A percentile compares a stretch with the other conserved stretches of the same genome.
Conservation (phyloP, 2,888 invertebrate species). For the Scelioninae gen. 1 region DNA sequence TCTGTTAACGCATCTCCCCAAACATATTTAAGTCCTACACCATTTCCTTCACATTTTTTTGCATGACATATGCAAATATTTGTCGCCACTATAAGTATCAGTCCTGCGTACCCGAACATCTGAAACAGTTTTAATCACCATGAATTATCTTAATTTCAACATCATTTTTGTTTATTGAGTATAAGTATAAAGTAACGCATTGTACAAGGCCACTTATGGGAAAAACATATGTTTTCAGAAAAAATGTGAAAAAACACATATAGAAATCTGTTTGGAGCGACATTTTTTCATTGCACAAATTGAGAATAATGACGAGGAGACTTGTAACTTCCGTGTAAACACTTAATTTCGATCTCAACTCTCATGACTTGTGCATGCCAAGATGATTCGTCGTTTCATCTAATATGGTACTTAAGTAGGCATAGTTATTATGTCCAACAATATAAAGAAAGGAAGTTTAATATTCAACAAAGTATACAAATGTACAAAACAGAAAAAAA, state of each 20-base stretch:
- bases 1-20: too few relatives aligned
- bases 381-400: constrained; percentile 41
- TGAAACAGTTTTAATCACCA: constrained; percentile 71
- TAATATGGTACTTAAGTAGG: constrained; percentile 24
- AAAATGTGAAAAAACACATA: background rate
- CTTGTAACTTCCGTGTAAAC: constrained; percentile 50
- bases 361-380: constrained; percentile 30
- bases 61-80: constrained; percentile 73
- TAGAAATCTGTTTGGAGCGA: background rate
- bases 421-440: constrained; percentile 19
- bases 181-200: too few relatives aligned
- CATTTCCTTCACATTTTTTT: constrained; percentile 86
- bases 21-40: too few relatives aligned
- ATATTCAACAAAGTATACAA: background rate
- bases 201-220: background rate
- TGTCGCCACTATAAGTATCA: constrained; percentile 75
- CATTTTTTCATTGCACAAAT: constrained; percentile 19
- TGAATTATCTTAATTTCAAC: background rate
- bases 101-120: constrained; percentile 78
- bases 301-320: constrained; percentile 29
- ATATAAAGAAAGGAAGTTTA: constrained; percentile 8
- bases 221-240: background rate
- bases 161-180: too few relatives aligned
- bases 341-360: constrained; percentile 37
- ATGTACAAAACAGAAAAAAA: background rate